phyloP scores from a whole-genome alignment of 2,888 invertebrate species.

The Sphaerophoria rueppellii region DNA sequence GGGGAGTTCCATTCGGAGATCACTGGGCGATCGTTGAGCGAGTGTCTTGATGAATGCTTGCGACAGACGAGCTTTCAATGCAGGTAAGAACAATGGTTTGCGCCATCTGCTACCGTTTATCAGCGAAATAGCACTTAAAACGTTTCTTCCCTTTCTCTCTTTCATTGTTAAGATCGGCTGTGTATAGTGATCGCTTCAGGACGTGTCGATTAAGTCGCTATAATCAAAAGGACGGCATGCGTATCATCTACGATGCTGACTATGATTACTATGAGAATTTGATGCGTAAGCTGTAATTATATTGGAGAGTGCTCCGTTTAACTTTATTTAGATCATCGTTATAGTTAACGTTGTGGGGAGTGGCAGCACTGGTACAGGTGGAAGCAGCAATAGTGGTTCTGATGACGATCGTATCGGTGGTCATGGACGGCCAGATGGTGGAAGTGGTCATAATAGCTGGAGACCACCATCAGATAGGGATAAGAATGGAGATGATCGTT shows the following conservation, averaged over 20 bases:
- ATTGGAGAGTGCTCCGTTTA: constrained; percentile 55
- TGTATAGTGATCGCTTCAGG: constrained; percentile 92
- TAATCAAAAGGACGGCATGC: constrained; percentile 93
- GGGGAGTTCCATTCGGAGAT: constrained; percentile 95
- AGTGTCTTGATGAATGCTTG: constrained; percentile 94
- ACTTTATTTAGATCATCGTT: constrained; percentile 42
- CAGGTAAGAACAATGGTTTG: constrained; percentile 77
- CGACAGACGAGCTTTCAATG: constrained; percentile 95
- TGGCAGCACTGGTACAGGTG: constrained; percentile 77
- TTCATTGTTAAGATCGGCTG: constrained; percentile 86
- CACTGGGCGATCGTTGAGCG: constrained; percentile 92
- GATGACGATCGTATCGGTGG: constrained; percentile 79
- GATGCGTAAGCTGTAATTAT: constrained; percentile 88
- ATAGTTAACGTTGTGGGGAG: constrained; percentile 82
- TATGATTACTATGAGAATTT: constrained; percentile 96
- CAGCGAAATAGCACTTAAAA: constrained; percentile 44
- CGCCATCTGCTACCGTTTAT: constrained; percentile 67
- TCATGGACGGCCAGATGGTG: constrained; percentile 81
- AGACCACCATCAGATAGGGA: constrained; percentile 83
- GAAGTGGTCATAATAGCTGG: constrained; percentile 81
- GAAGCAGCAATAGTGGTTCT: constrained; percentile 75
- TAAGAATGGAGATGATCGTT: constrained; percentile 83
- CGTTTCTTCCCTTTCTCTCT: constrained; percentile 55
- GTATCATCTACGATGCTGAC: constrained; percentile 94
- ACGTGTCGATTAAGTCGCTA: constrained; percentile 93